Evolutionary conservation across 1,140 invertebrate species (phyloP).

Genomic region (Tetramorium simillimum): DNA sequence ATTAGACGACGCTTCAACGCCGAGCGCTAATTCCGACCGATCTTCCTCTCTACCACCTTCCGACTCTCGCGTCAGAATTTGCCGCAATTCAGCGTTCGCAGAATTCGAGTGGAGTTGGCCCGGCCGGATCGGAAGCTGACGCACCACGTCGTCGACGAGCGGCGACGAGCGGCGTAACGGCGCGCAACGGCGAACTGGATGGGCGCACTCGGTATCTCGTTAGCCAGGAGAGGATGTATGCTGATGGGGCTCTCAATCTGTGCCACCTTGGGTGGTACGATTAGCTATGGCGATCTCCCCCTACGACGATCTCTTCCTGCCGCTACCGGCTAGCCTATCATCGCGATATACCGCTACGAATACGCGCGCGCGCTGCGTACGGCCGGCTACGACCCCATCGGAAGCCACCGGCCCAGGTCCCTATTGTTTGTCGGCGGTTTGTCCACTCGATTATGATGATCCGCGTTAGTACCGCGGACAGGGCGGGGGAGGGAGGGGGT

Average conservation of each 20-base stretch:
- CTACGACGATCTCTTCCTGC: conserved; percentile 85
- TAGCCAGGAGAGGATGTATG: conserved; percentile 81
- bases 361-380: conserved; percentile 45
- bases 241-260: conserved; percentile 84
- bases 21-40: not conserved
- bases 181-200: conserved; percentile 38
- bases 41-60: not conserved
- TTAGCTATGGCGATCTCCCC: conserved; percentile 82
- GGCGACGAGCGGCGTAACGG: conserved; percentile 30
- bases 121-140: not conserved
- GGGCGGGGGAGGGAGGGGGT: not conserved
- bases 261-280: conserved; percentile 86
- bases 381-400: conserved; percentile 75
- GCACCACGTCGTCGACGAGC: not conserved
- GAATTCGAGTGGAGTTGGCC: not conserved
- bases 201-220: conserved; percentile 58
- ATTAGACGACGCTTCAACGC: conserved; percentile 24
- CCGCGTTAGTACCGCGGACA: not conserved
- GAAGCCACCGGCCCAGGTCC: conserved; percentile 67
- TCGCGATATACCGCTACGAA: conserved; percentile 72
- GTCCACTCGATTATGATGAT: conserved; percentile 54
- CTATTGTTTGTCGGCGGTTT: conserved; percentile 75
- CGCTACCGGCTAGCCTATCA: conserved; percentile 72
- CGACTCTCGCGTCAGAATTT: not conserved
- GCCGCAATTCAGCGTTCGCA: not conserved